Base-by-base conservation (phyloP, 2,797 vertebrate species). In the Amblyraja radiata region DNA sequence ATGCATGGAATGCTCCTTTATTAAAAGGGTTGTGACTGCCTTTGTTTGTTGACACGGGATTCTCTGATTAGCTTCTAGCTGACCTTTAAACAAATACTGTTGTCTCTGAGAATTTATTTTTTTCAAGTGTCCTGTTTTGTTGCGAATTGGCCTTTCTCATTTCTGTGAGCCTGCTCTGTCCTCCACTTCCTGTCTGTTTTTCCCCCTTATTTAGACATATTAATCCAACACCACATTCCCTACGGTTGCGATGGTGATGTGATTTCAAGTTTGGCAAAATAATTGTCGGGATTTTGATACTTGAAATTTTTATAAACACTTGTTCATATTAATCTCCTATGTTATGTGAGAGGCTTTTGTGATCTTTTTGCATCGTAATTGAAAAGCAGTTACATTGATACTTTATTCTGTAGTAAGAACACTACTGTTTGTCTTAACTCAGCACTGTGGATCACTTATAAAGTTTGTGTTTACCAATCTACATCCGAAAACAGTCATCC, bases 1-100 rank as follows among this genome's bases (percentile, higher is more conserved):
- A 84, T 84, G 88, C 1, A 32, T 71, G 61, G 65, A 88, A 90
- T 90, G 88, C 65, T 71, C 65, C 32, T 68, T 90, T 90, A 68
- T 71, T 71, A 90, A 88, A 65, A 16, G 61, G 54, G 13, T 18
- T 65, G 58, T 36, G 58, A 32, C 63, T n/a, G 61, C 18, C 6
- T 63, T 32, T 32, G 86, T 71, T 90, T 90, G 32, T 39, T 68
- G 65, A 36, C 28, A 71, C 6, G 13, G 86, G 32, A 90, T 71
- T 90, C 58, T 90, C 63, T 21, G 86, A 68, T 90, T 36, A 90
- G 86, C 86, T 68, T 68, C 86, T 90, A 71, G 32, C 65, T 90
- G 63, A 90, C 86, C 63, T 68, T 90, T 90, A 65, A 36, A 65
- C 68, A 90, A 90, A 90, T 68, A 90, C 63, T 90, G 63, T 90